Evolutionary conservation across 2,888 invertebrate genomes (phyloP).

Genomic region (Pachycephus smyrnensis): DNA sequence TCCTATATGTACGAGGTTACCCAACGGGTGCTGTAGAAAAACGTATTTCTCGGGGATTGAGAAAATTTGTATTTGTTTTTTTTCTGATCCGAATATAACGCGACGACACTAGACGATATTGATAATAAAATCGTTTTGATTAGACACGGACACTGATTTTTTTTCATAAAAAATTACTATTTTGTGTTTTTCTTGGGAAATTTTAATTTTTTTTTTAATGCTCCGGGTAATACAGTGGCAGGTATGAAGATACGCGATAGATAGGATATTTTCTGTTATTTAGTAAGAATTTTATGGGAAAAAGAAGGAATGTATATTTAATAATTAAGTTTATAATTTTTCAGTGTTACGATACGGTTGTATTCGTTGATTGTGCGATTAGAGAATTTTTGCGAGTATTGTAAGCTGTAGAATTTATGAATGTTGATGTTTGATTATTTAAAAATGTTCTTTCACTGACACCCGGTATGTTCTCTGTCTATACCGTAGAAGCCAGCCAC

Average conservation of each 20-base stretch:
- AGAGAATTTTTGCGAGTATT: neutral
- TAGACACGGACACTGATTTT: neutral
- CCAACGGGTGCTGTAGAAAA: neutral
- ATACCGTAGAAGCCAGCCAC: conserved; percentile 6
- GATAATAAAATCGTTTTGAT: neutral
- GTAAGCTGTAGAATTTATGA: neutral
- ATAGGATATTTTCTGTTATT: neutral
- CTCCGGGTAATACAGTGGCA: neutral
- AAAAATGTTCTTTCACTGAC: neutral
- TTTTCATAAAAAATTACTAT: neutral
- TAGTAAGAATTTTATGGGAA: neutral
- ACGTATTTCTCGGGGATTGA: neutral
- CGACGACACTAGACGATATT: neutral
- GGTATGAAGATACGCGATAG: neutral
- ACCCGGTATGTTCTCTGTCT: neutral
- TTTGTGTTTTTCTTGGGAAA: neutral
- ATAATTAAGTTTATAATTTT: too few species aligned
- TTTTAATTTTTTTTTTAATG: neutral
- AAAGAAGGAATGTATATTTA: too few species aligned
- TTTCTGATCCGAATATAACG: neutral
- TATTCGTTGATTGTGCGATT: neutral
- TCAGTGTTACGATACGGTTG: too few species aligned
- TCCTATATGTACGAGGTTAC: neutral
- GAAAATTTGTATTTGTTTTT: neutral
- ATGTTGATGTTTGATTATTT: neutral